phyloP scores from a whole-genome alignment of 2,113 vertebrate genomes.

The Origma solitaria region DNA sequence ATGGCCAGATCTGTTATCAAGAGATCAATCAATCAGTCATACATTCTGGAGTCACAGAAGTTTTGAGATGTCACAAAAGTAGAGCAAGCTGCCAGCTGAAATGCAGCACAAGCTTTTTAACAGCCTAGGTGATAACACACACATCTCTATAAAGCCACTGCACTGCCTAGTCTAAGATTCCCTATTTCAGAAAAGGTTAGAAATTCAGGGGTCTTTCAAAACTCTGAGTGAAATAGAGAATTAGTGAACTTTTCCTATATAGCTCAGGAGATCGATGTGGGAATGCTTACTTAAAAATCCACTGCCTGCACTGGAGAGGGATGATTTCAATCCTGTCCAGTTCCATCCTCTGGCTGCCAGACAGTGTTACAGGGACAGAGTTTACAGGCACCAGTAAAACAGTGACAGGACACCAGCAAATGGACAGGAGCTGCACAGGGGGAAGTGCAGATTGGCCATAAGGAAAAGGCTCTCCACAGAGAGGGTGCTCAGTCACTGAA shows the following conservation, averaged over 20 bases:
- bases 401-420: not conserved
- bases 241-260: not conserved
- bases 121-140: not conserved
- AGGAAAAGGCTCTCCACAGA: not conserved
- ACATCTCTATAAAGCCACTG: not conserved
- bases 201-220: not conserved
- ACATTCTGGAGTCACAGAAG: constrained; percentile 34
- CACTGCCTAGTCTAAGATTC: not conserved
- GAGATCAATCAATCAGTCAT: constrained; percentile 52
- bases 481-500: not conserved
- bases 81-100: constrained; percentile 42
- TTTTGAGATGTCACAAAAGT: constrained; percentile 44
- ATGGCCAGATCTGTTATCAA: constrained; percentile 41
- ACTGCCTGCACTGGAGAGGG: not conserved
- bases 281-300: not conserved
- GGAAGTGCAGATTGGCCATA: not conserved
- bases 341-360: not conserved
- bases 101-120: constrained; percentile 5
- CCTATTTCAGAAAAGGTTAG: not conserved
- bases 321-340: not conserved
- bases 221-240: not conserved
- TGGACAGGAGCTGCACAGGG: not conserved
- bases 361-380: not conserved
- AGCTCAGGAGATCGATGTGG: not conserved
- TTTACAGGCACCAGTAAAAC: not conserved